Evolutionary conservation across 2,888 invertebrate genomes (phyloP).

Genomic region (Brachyopa scutellaris): DNA sequence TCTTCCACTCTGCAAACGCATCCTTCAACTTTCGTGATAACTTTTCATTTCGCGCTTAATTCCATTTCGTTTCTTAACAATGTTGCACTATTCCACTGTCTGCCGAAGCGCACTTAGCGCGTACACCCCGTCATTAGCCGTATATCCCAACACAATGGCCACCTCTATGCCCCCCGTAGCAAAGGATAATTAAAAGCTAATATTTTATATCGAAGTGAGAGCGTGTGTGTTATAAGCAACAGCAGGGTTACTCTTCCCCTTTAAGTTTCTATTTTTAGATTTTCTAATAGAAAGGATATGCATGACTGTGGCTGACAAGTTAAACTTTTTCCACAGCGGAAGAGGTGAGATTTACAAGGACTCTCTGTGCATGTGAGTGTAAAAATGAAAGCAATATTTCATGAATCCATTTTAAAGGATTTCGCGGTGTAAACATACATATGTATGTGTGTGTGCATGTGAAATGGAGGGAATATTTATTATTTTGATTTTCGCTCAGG

Average conservation of each 20-base stretch:
- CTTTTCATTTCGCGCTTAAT: constrained; percentile 39
- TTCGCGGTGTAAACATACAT: too few species aligned
- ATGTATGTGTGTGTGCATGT: not conserved
- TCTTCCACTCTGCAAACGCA: not conserved
- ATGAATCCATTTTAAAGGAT: not conserved
- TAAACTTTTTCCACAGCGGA: too few species aligned
- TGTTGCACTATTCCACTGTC: constrained; percentile 25
- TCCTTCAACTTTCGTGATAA: constrained; percentile 23
- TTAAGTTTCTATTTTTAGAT: constrained; percentile 20
- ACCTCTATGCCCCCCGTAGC: constrained; percentile 1
- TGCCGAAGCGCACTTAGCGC: too few species aligned
- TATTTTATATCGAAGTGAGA: constrained; percentile 23
- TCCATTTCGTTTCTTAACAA: constrained; percentile 38
- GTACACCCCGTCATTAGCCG: constrained; percentile 23
- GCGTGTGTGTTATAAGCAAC: not conserved
- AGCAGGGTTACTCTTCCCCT: not conserved
- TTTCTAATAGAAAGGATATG: not conserved
- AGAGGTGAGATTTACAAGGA: too few species aligned
- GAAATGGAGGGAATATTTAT: not conserved
- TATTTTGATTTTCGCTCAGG: not conserved
- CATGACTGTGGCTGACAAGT: not conserved
- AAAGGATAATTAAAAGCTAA: constrained; percentile 41
- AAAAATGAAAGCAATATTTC: not conserved
- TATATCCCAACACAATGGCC: not conserved
- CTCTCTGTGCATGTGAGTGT: too few species aligned